Base-by-base conservation (phyloP, 2,113 vertebrate genomes). In the Mus pahari region DNA sequence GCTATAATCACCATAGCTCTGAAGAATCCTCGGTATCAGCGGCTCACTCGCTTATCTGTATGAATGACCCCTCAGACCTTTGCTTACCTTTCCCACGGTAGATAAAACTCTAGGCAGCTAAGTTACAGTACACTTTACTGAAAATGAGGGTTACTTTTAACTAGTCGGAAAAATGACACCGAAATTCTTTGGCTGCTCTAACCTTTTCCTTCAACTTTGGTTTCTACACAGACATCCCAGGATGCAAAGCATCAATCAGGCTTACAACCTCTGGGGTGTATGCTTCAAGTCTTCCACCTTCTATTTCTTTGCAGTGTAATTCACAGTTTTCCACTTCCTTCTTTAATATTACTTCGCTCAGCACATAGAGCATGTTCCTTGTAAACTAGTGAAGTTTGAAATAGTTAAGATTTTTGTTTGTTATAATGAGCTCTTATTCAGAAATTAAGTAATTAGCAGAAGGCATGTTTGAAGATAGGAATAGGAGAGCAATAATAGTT, bases 401-500 rank as follows among this genome's bases (percentile, higher is more conserved):
- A 70, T 74, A 84, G 31, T 39, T 77, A 89, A 24, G 77, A 31
- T 48, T 91, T 70, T 79, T 92, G 19, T n/a, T 64, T 71, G 6
- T 64, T n/a, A 81, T 24, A 64, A 92, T 33, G 10, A 48, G 2
- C 45, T 95, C 86, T 92, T 78, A 68, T 74, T 96, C 24, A 92
- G 26, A 87, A 83, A 14, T 55, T 7, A 93, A 89, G 83, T 70
- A 62, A 50, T 66, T 86, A 92, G n/a, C 16, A 73, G 33, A 92
- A 91, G 94, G 82, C 31, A 82, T 92, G 75, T 75, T 94, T 91
- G 58, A 94, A 5, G 45, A 91, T 78, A 89, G 3, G 7, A 50
- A 86, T 4, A 68, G 20, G 11, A 86, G 11, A 64, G 12, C 28
- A 55, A 90, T 73, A 68, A 16, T 8, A 95, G n/a, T 48, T 31